Percentiles rank a stretch among this genome's conserved stretches.
Evolutionary conservation across 2,113 vertebrate species (phyloP).

Genomic region (Petrocephalus zakoni): DNA sequence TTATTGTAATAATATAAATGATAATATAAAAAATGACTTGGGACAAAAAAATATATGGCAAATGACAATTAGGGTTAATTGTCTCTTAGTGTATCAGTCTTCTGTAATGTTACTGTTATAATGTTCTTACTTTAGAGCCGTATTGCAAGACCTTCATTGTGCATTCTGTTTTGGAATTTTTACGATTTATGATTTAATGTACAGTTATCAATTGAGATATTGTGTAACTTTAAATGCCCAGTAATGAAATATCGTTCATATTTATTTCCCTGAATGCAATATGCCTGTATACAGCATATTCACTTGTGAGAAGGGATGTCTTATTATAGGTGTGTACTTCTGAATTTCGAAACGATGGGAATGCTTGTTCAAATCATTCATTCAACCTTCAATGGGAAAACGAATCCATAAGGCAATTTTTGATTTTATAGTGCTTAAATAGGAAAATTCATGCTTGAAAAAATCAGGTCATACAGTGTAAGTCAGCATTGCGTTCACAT

Average conservation of each 20-base stretch:
- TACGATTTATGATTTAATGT: background rate
- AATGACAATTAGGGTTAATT: background rate
- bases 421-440: background rate
- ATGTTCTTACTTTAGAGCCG: slow-evolving; percentile 1
- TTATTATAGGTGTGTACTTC: background rate
- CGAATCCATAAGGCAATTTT: background rate
- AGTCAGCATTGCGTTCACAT: slow-evolving; percentile 40
- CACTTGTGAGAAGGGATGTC: background rate
- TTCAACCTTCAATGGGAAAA: slow-evolving; percentile 17
- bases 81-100: background rate
- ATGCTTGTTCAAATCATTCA: background rate
- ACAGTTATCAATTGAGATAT: slow-evolving; percentile 12
- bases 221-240: slow-evolving; percentile 4
- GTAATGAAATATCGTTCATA: background rate
- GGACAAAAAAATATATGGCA: background rate
- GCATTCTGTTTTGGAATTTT: slow-evolving; percentile 3
- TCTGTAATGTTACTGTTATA: background rate
- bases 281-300: background rate
- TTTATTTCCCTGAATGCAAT: background rate
- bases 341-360: background rate
- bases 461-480: slow-evolving; percentile 33
- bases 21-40: background rate
- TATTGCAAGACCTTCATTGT: slow-evolving; percentile 13
- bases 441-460: background rate
- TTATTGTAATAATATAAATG: slow-evolving; percentile 19